Percentiles rank a stretch among this genome's conserved stretches.
phyloP scores from a whole-genome alignment of 2,113 vertebrate species.

The Aphelocoma coerulescens region DNA sequence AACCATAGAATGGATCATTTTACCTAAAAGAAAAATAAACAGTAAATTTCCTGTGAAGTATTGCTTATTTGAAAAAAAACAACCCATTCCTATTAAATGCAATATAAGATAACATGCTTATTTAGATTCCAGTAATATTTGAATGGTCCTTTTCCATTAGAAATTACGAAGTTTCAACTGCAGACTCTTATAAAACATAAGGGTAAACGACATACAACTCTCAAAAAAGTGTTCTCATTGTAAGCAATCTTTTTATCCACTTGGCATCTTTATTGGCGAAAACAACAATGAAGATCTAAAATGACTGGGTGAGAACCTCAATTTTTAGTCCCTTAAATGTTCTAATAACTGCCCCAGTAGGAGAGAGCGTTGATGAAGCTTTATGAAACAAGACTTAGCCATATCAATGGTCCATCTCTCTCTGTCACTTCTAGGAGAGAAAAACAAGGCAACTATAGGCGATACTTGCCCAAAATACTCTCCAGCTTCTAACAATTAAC shows the following conservation, averaged over 20 bases:
- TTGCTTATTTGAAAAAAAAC: not conserved
- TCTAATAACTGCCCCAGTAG: not conserved
- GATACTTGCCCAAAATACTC: not conserved
- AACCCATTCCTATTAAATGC: not conserved
- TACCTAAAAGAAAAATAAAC: constrained; percentile 78
- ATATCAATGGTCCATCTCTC: not conserved
- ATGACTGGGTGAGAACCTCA: not conserved
- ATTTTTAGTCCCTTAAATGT: not conserved
- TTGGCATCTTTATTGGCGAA: not conserved
- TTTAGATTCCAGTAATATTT: not conserved
- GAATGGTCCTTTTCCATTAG: not conserved
- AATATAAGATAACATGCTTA: not conserved
- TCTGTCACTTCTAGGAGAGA: not conserved
- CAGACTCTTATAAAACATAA: not conserved
- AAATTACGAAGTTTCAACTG: not conserved
- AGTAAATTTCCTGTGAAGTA: not conserved
- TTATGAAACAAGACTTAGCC: not conserved
- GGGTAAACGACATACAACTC: not conserved
- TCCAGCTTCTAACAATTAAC: not conserved
- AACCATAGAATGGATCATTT: constrained; percentile 98
- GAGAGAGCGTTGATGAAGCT: not conserved
- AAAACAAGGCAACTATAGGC: not conserved
- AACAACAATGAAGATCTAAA: not conserved
- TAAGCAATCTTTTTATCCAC: not conserved
- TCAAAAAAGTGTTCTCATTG: not conserved